These are phyloP conservation scores for Pomatostomus ruficeps DNA, from an alignment of 2,113 vertebrate species.

Conservation along the genomic window DNA sequence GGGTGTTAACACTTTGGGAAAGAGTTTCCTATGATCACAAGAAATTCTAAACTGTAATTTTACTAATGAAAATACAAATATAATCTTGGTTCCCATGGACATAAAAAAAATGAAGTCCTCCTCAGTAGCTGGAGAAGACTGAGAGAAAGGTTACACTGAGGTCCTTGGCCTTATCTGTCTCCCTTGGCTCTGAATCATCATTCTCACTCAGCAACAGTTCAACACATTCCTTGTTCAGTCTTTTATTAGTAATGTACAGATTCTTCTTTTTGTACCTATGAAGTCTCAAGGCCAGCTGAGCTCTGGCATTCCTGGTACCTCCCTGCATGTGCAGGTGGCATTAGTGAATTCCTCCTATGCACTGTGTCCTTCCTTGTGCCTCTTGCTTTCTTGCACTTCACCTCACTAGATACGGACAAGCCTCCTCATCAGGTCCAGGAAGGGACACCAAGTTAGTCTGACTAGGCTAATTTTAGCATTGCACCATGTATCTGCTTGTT, in stretches of 20 bases:
- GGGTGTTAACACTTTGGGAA: neutral
- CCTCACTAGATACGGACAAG: neutral
- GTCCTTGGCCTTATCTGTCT: neutral
- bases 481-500: neutral
- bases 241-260: neutral
- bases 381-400: neutral
- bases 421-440: neutral
- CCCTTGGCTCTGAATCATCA: neutral
- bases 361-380: neutral
- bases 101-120: neutral
- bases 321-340: accelerated
- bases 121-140: neutral
- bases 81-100: neutral
- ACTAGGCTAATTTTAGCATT: neutral
- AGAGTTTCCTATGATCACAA: neutral
- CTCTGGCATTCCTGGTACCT: neutral
- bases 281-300: neutral
- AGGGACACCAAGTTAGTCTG: neutral
- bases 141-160: neutral
- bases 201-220: neutral
- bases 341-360: neutral
- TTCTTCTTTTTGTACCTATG: neutral
- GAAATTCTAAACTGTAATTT: neutral
- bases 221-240: neutral
- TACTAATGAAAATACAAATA: neutral